Evolutionary conservation across 2,888 invertebrate species (phyloP).

Genomic region (Athrips mouffetella): DNA sequence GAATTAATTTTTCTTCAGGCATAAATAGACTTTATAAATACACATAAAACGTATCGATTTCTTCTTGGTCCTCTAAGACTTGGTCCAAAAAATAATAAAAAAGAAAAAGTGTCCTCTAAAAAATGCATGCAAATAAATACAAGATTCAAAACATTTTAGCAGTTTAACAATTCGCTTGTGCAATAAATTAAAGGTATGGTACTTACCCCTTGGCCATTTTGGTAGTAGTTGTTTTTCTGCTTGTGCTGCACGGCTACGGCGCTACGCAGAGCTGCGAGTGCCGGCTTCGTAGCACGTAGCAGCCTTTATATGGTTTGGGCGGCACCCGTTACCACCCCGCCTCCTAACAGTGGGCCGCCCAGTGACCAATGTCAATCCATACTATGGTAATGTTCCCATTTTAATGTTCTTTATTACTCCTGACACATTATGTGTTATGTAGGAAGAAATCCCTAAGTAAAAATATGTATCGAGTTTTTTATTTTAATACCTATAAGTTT

Average conservation of each 20-base stretch:
- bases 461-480: not conserved
- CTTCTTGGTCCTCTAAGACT: too few species aligned
- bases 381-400: not conserved
- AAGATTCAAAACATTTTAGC: too few species aligned
- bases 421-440: too few species aligned
- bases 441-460: not conserved
- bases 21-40: too few species aligned
- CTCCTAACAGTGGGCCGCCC: constrained; percentile 41
- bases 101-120: too few species aligned
- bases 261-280: constrained; percentile 42
- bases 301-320: constrained; percentile 53
- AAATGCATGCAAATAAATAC: too few species aligned
- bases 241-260: constrained; percentile 21
- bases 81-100: too few species aligned
- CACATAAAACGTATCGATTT: too few species aligned
- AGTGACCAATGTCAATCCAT: constrained; percentile 18
- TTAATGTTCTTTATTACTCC: too few species aligned
- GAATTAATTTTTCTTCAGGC: too few species aligned
- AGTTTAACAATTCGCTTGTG: constrained; percentile 18
- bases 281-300: constrained; percentile 37
- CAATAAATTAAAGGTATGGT: not conserved
- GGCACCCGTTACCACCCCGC: constrained; percentile 33
- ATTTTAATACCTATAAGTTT: too few species aligned
- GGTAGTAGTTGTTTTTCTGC: constrained; percentile 16
- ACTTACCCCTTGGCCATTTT: constrained; percentile 49